Conservation (phyloP, 2,113 vertebrate species). For the Riparia riparia region DNA sequence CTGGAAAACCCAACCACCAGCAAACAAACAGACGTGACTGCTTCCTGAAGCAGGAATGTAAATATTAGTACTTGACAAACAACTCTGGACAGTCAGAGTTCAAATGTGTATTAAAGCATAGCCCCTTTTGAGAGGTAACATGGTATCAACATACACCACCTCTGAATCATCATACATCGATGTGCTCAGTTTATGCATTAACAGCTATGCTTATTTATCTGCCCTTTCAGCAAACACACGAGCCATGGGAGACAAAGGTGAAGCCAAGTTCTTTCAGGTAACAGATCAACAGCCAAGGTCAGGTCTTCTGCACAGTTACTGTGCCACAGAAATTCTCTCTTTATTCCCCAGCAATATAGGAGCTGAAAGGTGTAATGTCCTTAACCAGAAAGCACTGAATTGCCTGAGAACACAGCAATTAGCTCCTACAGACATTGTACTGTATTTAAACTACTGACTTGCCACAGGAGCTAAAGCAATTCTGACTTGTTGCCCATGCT, state of each 20-base stretch:
- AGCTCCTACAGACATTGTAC: neutral
- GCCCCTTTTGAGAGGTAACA: neutral
- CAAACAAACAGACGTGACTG: neutral
- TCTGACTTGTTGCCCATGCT: neutral
- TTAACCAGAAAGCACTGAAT: neutral
- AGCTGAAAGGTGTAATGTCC: neutral
- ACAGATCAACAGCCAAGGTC: conserved; percentile 7
- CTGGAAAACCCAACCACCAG: neutral
- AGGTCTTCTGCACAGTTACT: neutral
- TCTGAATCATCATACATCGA: neutral
- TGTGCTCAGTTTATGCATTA: conserved; percentile 19
- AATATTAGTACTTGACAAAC: conserved; percentile 16
- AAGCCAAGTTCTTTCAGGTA: neutral
- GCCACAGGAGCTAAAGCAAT: neutral
- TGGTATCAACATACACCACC: neutral
- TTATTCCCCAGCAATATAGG: neutral
- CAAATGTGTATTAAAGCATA: neutral
- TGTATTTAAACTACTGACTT: neutral
- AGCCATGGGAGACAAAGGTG: neutral
- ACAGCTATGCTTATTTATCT: conserved; percentile 23
- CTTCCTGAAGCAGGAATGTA: conserved; percentile 38
- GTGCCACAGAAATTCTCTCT: neutral
- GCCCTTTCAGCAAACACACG: neutral
- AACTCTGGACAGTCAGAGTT: conserved; percentile 36
- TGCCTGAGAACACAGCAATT: neutral